These are phyloP conservation scores for Drosophila atroscutellata DNA, from an alignment of 2,888 invertebrate genomes.

Conservation along the genomic window DNA sequence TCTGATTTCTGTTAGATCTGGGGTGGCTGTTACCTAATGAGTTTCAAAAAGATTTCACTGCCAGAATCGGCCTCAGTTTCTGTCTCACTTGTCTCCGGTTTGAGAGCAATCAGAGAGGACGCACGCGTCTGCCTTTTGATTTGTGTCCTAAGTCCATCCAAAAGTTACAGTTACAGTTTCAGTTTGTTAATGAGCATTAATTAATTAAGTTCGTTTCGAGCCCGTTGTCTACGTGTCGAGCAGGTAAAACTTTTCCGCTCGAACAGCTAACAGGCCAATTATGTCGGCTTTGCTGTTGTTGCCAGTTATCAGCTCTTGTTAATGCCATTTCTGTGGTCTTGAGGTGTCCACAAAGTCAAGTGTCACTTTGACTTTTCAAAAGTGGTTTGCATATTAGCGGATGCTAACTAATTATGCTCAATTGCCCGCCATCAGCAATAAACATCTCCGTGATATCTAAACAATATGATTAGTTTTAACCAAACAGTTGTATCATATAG, in stretches of 20 bases:
- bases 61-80: constrained; percentile 35
- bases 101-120: constrained; percentile 61
- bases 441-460: neutral
- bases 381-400: constrained; percentile 1
- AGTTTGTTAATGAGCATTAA: constrained; percentile 72
- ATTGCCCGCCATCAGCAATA: constrained; percentile 19
- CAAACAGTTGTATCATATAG: neutral
- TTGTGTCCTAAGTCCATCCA: constrained; percentile 55
- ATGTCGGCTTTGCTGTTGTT: constrained; percentile 46
- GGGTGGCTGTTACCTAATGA: constrained; percentile 65
- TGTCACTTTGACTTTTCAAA: constrained; percentile 8
- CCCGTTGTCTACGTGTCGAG: constrained; percentile 42
- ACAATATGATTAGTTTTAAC: neutral
- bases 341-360: constrained; percentile 5
- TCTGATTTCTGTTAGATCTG: constrained; percentile 70
- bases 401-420: constrained; percentile 38
- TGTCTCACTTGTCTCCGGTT: constrained; percentile 12
- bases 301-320: neutral
- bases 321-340: constrained; percentile 28
- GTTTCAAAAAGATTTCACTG: constrained; percentile 66
- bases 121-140: constrained; percentile 57
- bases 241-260: constrained; percentile 52
- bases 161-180: constrained; percentile 38
- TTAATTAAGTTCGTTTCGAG: constrained; percentile 60
- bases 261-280: constrained; percentile 63